Conservation (phyloP, 2,888 invertebrate species). For the Habrosyne pyritoides region DNA sequence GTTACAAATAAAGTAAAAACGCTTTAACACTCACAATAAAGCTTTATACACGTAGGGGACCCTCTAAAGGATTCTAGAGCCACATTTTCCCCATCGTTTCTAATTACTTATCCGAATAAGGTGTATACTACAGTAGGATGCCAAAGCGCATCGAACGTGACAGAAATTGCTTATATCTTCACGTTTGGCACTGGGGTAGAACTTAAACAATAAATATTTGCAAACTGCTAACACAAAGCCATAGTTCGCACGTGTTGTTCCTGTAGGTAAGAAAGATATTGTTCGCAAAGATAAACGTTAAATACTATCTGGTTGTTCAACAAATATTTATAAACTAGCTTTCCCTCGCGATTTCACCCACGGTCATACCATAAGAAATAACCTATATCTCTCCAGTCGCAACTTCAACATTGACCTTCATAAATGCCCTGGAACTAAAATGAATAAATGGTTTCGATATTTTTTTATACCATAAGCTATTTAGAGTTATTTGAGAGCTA, state of each 20-base stretch:
- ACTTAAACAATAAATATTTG: slow-evolving; percentile 21
- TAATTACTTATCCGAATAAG: not conserved
- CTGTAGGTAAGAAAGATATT: not conserved
- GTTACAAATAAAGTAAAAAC: no score
- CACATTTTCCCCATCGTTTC: not conserved
- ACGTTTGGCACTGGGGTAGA: not conserved
- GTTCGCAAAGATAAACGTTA: not conserved
- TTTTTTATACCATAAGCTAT: no score
- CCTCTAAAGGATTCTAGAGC: not conserved
- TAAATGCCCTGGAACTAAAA: no score
- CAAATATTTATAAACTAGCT: no score
- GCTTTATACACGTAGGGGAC: not conserved
- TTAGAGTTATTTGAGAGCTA: no score
- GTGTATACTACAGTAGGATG: not conserved
- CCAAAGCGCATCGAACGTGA: slow-evolving; percentile 19
- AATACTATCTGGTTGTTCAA: no score
- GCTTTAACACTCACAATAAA: no score
- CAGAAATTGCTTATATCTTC: slow-evolving; percentile 9
- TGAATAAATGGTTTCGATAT: no score
- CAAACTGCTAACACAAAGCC: slow-evolving; percentile 14
- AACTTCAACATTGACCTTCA: no score
- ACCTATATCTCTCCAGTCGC: no score
- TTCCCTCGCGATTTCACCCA: no score
- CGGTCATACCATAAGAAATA: no score
- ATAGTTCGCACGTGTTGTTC: slow-evolving; percentile 15